phyloP scores from a whole-genome alignment of 2,113 vertebrate genomes.

The Manacus vitellinus region DNA sequence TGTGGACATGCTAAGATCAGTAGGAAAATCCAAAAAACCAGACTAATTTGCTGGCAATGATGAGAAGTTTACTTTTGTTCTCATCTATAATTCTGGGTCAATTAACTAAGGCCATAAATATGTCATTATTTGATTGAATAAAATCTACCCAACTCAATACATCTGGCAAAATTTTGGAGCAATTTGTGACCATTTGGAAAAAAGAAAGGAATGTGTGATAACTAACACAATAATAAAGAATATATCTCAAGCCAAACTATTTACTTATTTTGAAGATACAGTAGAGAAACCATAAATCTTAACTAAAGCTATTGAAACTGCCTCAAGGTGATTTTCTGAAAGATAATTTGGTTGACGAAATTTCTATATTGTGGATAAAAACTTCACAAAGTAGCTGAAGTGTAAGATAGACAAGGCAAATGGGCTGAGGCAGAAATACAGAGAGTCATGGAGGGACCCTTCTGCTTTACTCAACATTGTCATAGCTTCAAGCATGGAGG shows the following conservation, averaged over 20 bases:
- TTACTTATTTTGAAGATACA: not conserved
- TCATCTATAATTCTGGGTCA: not conserved
- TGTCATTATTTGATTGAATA: not conserved
- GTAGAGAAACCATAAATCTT: not conserved
- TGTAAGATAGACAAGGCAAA: not conserved
- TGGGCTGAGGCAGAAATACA: not conserved
- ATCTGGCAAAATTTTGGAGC: not conserved
- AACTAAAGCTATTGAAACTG: not conserved
- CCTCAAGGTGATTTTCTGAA: not conserved
- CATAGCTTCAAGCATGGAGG: not conserved
- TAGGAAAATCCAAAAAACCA: not conserved
- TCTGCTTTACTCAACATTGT: not conserved
- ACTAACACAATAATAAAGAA: not conserved
- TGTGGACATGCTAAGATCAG: not conserved
- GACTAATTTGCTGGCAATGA: not conserved
- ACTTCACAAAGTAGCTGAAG: not conserved
- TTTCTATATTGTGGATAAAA: not conserved
- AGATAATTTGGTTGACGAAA: not conserved
- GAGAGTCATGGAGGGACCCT: not conserved
- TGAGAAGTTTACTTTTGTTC: not conserved
- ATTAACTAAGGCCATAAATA: not conserved
- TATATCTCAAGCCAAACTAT: not conserved
- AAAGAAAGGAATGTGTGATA: not conserved
- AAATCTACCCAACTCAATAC: not conserved
- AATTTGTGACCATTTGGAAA: not conserved